Percentiles rank a stretch among this genome's conserved stretches.
Conservation (phyloP, 2,888 invertebrate genomes). For the Orthosia cruda region DNA sequence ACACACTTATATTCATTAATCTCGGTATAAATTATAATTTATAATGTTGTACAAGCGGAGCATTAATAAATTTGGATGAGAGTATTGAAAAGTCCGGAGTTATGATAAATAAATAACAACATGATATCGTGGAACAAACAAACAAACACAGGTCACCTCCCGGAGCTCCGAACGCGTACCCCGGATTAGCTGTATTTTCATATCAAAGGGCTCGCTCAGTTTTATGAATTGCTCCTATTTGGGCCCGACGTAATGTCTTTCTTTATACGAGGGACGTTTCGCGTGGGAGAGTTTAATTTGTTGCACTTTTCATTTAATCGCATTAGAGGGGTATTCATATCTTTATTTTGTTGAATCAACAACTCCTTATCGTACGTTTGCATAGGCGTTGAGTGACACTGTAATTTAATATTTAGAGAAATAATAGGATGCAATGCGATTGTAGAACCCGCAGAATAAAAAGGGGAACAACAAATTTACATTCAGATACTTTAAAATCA, state of each 20-base stretch:
- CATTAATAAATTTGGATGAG: slow-evolving; percentile 85
- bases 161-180: slow-evolving; percentile 87
- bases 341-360: slow-evolving; percentile 76
- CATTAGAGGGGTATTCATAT: slow-evolving; percentile 83
- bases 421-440: slow-evolving; percentile 45
- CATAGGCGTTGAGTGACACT: slow-evolving; percentile 74
- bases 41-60: slow-evolving; percentile 79
- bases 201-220: slow-evolving; percentile 89
- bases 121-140: slow-evolving; percentile 81
- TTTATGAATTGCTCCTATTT: slow-evolving; percentile 90
- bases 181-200: slow-evolving; percentile 90
- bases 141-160: slow-evolving; percentile 85
- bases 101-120: slow-evolving; percentile 88
- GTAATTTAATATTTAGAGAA: slow-evolving; percentile 64
- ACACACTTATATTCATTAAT: slow-evolving; percentile 86
- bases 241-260: slow-evolving; percentile 85
- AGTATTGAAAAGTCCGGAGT: slow-evolving; percentile 86
- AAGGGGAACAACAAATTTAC: slow-evolving; percentile 20
- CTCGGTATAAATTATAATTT: slow-evolving; percentile 86
- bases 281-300: slow-evolving; percentile 91
- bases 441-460: slow-evolving; percentile 24
- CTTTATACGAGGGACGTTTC: slow-evolving; percentile 84
- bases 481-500: neutral
- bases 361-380: slow-evolving; percentile 79
- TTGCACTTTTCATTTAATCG: slow-evolving; percentile 87